Percentiles rank a stretch among this genome's conserved stretches.
phyloP scores from a whole-genome alignment of 2,888 invertebrate genomes.

The Orthonevra nobilis region DNA sequence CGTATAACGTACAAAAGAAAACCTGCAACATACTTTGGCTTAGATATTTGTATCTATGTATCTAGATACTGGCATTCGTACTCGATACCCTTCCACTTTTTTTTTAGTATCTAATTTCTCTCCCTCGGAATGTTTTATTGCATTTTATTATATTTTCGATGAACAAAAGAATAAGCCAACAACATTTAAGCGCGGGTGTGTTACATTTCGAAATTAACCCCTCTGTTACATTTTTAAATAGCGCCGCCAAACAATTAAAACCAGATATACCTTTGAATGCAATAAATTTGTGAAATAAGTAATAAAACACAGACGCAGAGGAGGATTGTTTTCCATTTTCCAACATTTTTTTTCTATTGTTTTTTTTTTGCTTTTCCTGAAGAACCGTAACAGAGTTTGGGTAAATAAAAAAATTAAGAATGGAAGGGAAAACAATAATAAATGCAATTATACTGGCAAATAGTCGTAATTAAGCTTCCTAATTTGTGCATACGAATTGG shows the following conservation, averaged over 20 bases:
- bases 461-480: constrained; percentile 63
- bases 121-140: constrained; percentile 56
- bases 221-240: constrained; percentile 48
- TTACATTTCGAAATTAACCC: constrained; percentile 48
- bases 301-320: constrained; percentile 63
- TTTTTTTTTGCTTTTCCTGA: not conserved
- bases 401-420: constrained; percentile 61
- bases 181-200: constrained; percentile 33
- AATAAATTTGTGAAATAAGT: constrained; percentile 66
- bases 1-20: constrained; percentile 17
- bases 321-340: constrained; percentile 27
- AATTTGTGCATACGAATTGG: constrained; percentile 61
- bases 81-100: too few relatives aligned
- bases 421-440: constrained; percentile 55
- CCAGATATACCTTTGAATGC: constrained; percentile 46
- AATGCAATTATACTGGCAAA: constrained; percentile 64
- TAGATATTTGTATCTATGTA: constrained; percentile 25
- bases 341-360: not conserved
- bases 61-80: too few relatives aligned
- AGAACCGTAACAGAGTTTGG: constrained; percentile 23
- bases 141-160: constrained; percentile 22
- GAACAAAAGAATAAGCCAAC: not conserved
- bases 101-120: not conserved
- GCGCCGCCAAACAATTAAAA: constrained; percentile 61
- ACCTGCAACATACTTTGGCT: constrained; percentile 55